phyloP scores from a whole-genome alignment of 2,797 vertebrate genomes.

The Coendou prehensilis region DNA sequence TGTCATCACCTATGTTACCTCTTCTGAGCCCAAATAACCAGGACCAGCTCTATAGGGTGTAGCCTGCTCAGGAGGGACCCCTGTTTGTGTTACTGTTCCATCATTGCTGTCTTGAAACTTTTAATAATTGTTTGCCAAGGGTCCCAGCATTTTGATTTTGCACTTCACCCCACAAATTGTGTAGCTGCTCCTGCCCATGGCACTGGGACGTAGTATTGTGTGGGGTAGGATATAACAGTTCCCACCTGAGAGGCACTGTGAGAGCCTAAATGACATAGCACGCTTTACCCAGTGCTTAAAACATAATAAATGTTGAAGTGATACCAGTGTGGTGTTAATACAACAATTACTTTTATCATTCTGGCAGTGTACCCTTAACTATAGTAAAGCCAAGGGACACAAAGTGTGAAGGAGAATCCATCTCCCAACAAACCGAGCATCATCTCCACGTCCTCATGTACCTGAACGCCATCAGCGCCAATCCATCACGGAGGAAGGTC shows the following conservation, averaged over 20 bases:
- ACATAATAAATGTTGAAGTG: neutral
- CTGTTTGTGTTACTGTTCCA: neutral
- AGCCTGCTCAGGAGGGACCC: neutral
- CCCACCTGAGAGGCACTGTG: neutral
- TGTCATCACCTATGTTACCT: neutral
- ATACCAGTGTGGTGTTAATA: neutral
- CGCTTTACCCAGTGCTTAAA: neutral
- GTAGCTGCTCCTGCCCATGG: accelerated
- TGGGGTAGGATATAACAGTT: accelerated
- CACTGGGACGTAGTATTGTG: neutral
- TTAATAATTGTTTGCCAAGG: neutral
- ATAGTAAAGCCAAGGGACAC: conserved; percentile 58
- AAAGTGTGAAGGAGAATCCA: conserved; percentile 57
- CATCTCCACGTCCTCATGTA: neutral
- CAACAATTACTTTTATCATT: neutral
- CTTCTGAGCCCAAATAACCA: neutral
- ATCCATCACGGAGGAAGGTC: conserved; percentile 73
- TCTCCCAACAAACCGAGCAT: conserved; percentile 64
- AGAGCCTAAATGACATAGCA: neutral
- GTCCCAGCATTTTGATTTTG: neutral
- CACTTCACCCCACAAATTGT: accelerated
- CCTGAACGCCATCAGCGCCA: neutral
- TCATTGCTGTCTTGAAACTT: neutral
- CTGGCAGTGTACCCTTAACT: neutral
- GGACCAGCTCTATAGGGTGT: accelerated